phyloP scores from a whole-genome alignment of 2,113 vertebrate genomes.

The Nansenia antarctica region DNA sequence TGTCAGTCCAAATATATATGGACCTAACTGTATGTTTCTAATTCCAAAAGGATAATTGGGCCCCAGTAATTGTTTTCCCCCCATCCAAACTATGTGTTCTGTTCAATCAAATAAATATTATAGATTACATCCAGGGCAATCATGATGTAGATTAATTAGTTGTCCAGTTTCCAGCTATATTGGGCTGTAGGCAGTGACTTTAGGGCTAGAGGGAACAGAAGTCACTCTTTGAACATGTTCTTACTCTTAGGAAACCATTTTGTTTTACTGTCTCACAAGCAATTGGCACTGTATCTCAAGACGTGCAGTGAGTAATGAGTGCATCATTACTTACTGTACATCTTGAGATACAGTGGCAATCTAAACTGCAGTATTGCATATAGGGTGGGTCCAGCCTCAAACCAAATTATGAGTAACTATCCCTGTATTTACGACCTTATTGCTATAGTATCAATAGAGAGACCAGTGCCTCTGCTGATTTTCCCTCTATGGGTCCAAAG shows the following conservation, averaged over 20 bases:
- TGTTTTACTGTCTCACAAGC: too few relatives aligned
- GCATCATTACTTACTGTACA: too few relatives aligned
- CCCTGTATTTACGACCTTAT: slow-evolving; percentile 45
- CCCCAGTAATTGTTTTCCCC: neutral
- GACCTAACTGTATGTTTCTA: too few relatives aligned
- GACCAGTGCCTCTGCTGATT: slow-evolving; percentile 6
- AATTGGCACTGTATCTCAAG: too few relatives aligned
- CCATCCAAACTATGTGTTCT: too few relatives aligned
- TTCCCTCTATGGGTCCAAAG: slow-evolving; percentile 47
- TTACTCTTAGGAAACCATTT: neutral
- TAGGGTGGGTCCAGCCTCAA: too few relatives aligned
- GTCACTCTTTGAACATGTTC: neutral
- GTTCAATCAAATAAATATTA: neutral
- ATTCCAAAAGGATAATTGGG: neutral
- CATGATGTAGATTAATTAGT: neutral
- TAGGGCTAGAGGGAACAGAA: neutral
- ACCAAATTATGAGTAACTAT: too few relatives aligned
- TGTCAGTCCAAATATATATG: too few relatives aligned
- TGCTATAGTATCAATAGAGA: neutral
- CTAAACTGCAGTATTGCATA: too few relatives aligned
- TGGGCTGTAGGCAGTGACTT: too few relatives aligned
- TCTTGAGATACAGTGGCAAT: too few relatives aligned
- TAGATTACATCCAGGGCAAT: neutral
- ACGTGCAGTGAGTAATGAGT: too few relatives aligned
- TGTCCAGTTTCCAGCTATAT: neutral